A percentile compares a stretch with the other conserved stretches of the same genome.
These are phyloP conservation scores for Holotrichia oblita DNA, from an alignment of 1,140 invertebrate genomes.

Conservation along the genomic window DNA sequence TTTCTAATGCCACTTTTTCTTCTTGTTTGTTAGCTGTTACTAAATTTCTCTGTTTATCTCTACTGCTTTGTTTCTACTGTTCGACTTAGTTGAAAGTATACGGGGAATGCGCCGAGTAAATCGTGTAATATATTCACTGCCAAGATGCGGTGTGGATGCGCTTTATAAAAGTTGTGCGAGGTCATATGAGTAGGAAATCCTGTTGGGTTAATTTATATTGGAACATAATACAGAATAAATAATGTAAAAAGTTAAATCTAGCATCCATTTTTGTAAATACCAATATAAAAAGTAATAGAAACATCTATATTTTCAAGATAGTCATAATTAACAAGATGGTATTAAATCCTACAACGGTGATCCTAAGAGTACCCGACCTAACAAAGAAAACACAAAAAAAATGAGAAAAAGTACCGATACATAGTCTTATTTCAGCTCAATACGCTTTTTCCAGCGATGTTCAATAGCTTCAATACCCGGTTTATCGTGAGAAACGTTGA, in stretches of 20 bases:
- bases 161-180: not conserved
- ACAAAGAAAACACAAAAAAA: too few species aligned
- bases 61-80: not conserved
- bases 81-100: not conserved
- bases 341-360: too few species aligned
- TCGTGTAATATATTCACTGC: constrained; percentile 3
- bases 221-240: not conserved
- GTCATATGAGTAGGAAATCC: constrained; percentile 6
- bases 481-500: too few species aligned
- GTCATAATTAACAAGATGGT: too few species aligned
- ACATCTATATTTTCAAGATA: too few species aligned
- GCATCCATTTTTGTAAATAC: too few species aligned
- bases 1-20: not conserved
- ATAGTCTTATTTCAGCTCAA: too few species aligned
- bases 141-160: not conserved
- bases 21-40: not conserved
- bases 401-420: too few species aligned
- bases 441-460: too few species aligned
- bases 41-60: not conserved
- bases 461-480: too few species aligned
- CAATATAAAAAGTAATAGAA: too few species aligned
- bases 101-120: constrained; percentile 9
- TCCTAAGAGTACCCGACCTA: too few species aligned
- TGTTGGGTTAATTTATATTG: not conserved
- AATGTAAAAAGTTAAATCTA: constrained; percentile 14